A percentile compares a stretch with the other conserved stretches of the same genome.
Evolutionary conservation across 2,888 invertebrate genomes (phyloP).

Genomic region (Zhengitettix transpicula): DNA sequence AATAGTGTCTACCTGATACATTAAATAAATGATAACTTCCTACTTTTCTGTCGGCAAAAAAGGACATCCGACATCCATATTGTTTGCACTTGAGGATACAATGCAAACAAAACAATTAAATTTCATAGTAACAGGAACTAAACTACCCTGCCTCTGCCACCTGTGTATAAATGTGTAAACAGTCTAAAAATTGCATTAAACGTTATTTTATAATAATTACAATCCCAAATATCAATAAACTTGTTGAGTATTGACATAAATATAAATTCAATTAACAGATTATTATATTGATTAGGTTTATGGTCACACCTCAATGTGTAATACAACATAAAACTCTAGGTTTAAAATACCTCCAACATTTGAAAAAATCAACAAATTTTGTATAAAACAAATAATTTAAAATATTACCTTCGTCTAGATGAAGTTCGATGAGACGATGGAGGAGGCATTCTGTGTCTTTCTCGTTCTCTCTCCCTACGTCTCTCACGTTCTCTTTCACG

Average conservation of each 20-base stretch:
- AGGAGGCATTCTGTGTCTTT: slow-evolving; percentile 26
- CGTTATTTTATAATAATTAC: too few relatives aligned
- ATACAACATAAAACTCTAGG: neutral
- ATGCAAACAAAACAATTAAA: too few relatives aligned
- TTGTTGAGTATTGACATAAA: neutral
- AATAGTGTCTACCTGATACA: too few relatives aligned
- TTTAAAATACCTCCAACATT: neutral
- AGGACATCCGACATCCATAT: too few relatives aligned
- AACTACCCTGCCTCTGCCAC: too few relatives aligned
- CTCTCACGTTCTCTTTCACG: slow-evolving; percentile 8
- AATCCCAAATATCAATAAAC: too few relatives aligned
- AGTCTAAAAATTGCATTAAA: too few relatives aligned
- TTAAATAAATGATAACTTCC: too few relatives aligned
- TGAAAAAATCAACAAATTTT: neutral
- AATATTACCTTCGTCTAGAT: slow-evolving; percentile 23
- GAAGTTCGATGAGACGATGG: slow-evolving; percentile 24
- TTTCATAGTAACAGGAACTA: too few relatives aligned
- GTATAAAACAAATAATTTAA: neutral
- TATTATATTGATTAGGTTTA: neutral
- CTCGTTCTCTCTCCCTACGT: slow-evolving; percentile 24
- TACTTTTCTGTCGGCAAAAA: too few relatives aligned
- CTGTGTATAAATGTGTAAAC: too few relatives aligned
- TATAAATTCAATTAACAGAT: neutral
- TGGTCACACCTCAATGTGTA: neutral
- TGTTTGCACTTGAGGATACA: too few relatives aligned